Evolutionary conservation across 2,888 invertebrate species (phyloP).

Genomic region (Antheraea assamensis): DNA sequence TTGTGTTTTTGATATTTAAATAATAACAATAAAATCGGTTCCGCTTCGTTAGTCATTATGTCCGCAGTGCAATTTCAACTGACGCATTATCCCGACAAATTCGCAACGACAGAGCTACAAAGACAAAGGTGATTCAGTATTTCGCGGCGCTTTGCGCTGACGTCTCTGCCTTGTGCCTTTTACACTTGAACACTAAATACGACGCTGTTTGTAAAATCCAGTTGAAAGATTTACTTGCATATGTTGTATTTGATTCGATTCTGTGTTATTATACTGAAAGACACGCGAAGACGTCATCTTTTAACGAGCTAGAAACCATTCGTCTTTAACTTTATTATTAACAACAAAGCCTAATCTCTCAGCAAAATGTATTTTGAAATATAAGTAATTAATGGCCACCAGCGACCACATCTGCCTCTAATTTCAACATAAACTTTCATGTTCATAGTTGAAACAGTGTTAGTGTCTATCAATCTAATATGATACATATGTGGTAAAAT

Average conservation of each 20-base stretch:
- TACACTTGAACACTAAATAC: not conserved
- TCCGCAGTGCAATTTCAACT: constrained; percentile 25
- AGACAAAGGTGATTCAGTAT: constrained; percentile 38
- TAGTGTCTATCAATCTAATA: no score
- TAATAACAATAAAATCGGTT: not conserved
- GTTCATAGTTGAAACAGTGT: no score
- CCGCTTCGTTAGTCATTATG: constrained; percentile 10
- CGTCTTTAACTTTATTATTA: not conserved
- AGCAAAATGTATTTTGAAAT: no score
- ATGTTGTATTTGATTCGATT: not conserved
- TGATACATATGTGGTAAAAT: no score
- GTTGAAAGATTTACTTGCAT: not conserved
- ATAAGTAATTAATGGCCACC: no score
- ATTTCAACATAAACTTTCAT: no score
- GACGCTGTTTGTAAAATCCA: constrained; percentile 25
- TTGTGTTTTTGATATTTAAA: not conserved
- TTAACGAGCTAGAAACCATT: not conserved
- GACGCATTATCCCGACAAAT: constrained; percentile 33
- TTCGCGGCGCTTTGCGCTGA: constrained; percentile 25
- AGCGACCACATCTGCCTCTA: no score
- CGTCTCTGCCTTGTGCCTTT: constrained; percentile 18
- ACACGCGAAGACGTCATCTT: not conserved
- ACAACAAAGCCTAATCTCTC: no score
- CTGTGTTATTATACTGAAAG: not conserved
- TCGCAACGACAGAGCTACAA: constrained; percentile 36